Evolutionary conservation across 64 coral and sea anemone species (phyloP).

Genomic region (Astreopora myriophthalma): DNA sequence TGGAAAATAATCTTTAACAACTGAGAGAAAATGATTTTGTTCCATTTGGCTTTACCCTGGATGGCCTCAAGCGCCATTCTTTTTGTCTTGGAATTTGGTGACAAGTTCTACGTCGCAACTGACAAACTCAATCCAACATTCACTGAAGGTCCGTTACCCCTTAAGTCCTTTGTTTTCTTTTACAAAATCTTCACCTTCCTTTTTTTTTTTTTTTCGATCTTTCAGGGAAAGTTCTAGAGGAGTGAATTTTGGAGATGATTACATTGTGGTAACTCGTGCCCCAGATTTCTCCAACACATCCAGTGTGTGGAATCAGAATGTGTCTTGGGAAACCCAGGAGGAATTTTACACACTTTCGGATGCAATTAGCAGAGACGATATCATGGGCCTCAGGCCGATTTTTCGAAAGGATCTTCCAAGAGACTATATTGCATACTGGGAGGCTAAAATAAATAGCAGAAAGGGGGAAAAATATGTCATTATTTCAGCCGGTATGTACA

Average conservation of each 20-base stretch:
- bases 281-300: conserved; percentile 37
- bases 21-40: too few species aligned
- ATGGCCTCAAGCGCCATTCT: too few species aligned
- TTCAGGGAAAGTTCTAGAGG: neutral
- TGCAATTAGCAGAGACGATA: conserved; percentile 62
- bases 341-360: conserved; percentile 80
- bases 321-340: conserved; percentile 80
- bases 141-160: too few species aligned
- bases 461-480: conserved; percentile 88
- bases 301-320: conserved; percentile 44
- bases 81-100: too few species aligned
- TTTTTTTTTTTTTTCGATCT: neutral
- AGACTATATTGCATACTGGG: conserved; percentile 88
- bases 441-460: conserved; percentile 70
- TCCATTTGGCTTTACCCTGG: too few species aligned
- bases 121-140: too few species aligned
- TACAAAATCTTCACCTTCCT: too few species aligned
- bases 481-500: conserved; percentile 81
- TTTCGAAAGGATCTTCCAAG: conserved; percentile 85
- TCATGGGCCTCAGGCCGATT: conserved; percentile 77
- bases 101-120: too few species aligned
- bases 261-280: neutral
- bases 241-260: conserved; percentile 9
- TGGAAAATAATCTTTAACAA: too few species aligned
- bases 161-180: too few species aligned